Evolutionary conservation across 2,888 invertebrate genomes (phyloP), one percentile per base, ranked within the genome.

Genomic region (Ormyrus thymus): DNA sequence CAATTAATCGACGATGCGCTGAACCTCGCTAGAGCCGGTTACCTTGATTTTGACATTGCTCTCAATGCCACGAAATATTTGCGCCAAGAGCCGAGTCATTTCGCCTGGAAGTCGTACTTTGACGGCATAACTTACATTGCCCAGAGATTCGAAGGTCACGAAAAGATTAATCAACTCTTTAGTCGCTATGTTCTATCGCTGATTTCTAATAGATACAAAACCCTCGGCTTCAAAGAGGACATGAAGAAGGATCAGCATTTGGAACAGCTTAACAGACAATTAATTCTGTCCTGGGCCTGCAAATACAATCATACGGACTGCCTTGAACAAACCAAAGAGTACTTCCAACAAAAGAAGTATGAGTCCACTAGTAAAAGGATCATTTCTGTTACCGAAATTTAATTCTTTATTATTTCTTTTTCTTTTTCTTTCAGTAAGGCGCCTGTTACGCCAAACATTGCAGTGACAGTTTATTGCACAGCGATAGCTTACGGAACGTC

Each of bases 1-100:
- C 96, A 97, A 86, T 90, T 98, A 45, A 91, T 98, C 68, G 94
- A 96, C 70, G 97, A 98, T 88, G 93, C 94, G 0, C 92, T 95
- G 79, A 94, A 93, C 82, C 90, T 95, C 43, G 95, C 95, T 45
- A 93, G 93, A 10, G 93, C 94, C 11, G 95, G 95, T 0, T 91
- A 93, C 62, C 65, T 96, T 45, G 92, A 93, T 84, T 97, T 96
- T 84, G 92, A 92, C 15, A 92, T 94, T 3, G 95, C 97, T 0
- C 90, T 98, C 80, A 94, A 96, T 83, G 91, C 97, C 0, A 94
- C 95, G 0, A 92, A 92, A 70, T 98, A 97, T 87, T 91, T 98
- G 83, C 89, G 89, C 0, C 93, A 94, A 76, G 96, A 96, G 89
- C 91, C 92, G 10, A 95, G 96, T 82, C 96, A 95, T 87, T 93